Evolutionary conservation across 1,140 invertebrate genomes (phyloP).

Genomic region (Zaprionus vittiger): DNA sequence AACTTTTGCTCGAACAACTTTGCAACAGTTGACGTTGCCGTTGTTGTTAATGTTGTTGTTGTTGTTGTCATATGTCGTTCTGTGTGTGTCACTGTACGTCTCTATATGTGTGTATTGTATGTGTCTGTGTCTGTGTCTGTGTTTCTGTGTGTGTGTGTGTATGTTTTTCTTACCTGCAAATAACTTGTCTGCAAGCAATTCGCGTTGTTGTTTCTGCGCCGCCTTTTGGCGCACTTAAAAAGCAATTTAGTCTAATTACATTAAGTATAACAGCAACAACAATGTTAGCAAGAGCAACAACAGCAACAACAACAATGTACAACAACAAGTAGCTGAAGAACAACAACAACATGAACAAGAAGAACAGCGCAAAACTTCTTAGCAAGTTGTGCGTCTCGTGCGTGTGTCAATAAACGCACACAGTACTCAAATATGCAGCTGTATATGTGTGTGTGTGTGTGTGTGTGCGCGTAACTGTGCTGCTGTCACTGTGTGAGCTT

Average conservation of each 20-base stretch:
- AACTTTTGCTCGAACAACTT: conserved; percentile 52
- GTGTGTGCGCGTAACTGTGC: conserved; percentile 5
- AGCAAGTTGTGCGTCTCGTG: conserved; percentile 64
- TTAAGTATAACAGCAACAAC: conserved; percentile 73
- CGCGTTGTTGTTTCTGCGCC: conserved; percentile 35
- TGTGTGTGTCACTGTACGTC: not conserved
- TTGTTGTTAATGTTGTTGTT: not conserved
- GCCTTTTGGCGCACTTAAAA: conserved; percentile 69
- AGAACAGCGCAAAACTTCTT: conserved; percentile 18
- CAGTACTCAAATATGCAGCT: conserved; percentile 49
- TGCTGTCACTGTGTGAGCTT: conserved; percentile 7
- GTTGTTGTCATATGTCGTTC: not conserved
- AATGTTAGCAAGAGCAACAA: conserved; percentile 22
- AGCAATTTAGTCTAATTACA: conserved; percentile 83
- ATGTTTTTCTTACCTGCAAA: conserved; percentile 6
- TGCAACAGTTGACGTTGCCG: conserved; percentile 16
- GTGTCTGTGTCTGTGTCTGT: not conserved
- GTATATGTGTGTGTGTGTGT: conserved; percentile 18
- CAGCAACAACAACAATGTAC: conserved; percentile 33
- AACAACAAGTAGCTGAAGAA: conserved; percentile 34
- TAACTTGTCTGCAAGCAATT: conserved; percentile 3
- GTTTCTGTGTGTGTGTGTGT: conserved; percentile 1
- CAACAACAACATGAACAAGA: conserved; percentile 15
- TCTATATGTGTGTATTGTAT: not conserved
- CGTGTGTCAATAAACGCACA: conserved; percentile 77